Evolutionary conservation across 2,888 invertebrate genomes (phyloP), one percentile per base, ranked within the genome.

Genomic region (Meliscaeva auricollis): DNA sequence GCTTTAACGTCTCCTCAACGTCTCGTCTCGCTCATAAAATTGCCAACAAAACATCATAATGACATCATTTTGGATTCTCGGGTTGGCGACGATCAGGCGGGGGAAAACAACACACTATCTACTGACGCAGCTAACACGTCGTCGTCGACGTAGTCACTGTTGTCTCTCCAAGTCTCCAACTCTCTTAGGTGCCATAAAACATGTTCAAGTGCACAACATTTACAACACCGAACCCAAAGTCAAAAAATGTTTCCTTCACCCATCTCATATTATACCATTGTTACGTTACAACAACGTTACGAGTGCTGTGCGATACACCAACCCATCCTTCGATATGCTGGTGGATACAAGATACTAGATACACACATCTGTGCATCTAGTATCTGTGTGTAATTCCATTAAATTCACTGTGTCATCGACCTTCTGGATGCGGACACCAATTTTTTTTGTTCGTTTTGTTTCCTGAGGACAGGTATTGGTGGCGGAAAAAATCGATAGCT

Each of bases 131-230:
- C 48, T 50, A 41, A 64, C 79, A 69, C 44, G 2, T 32, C 8
- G 56, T 20, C 2, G 30, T 17, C 26, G 8, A 26, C n/a, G 13
- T 50, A n/a, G n/a, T n/a, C n/a, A n/a, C n/a, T 8, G 1, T 32
- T 5, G 64, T 52, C 52, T 68, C 66, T 35, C 20, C 26, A 35
- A 50, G 48, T 50, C 35, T 50, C 56, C 80, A 20, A 32, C 30
- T 76, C 85, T 66, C 85, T 76, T 76, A 85, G 85, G 81, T 85
- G 81, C 76, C 68, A 81, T 85, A 69, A 81, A 76, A 81, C 85
- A 85, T 85, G 85, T 77, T 81, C 85, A 81, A 85, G 80, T 81
- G 73, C 76, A 85, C 15, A 76, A 76, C 76, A 78, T 73, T 60
- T 54, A 76, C 70, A 68, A 66, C 73, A 58, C 32, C 32, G 73